Evolutionary conservation across 2,797 vertebrate species (phyloP).

Genomic region (Sebastes minor): DNA sequence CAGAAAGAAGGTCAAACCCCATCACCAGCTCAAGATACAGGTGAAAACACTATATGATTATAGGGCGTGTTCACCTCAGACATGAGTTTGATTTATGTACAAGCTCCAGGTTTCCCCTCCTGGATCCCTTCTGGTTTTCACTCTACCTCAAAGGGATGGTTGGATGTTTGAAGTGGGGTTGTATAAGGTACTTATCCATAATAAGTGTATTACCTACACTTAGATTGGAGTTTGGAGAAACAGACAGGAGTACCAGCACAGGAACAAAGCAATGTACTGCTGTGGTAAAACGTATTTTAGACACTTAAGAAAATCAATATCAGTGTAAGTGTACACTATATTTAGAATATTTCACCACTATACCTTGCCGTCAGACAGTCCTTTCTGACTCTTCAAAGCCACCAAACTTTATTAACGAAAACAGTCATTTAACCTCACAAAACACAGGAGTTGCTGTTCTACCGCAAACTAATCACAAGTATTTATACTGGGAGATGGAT

Average conservation of each 20-base stretch:
- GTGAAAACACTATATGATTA: constrained; percentile 64
- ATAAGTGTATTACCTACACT: no score
- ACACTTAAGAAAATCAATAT: not conserved
- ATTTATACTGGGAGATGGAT: fast-evolving
- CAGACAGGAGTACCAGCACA: no score
- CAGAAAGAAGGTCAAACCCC: constrained; percentile 82
- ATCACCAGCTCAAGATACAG: constrained; percentile 93
- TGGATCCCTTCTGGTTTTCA: not conserved
- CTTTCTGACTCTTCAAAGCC: no score
- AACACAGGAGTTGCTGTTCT: not conserved
- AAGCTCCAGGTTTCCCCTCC: not conserved
- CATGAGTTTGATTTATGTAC: not conserved
- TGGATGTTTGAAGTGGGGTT: not conserved
- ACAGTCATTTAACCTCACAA: not conserved
- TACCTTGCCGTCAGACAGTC: no score
- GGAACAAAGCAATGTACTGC: no score
- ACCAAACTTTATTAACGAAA: not conserved
- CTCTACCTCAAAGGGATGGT: not conserved
- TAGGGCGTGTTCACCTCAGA: not conserved
- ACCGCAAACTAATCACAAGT: no score
- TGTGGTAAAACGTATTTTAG: no score
- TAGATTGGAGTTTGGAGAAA: no score
- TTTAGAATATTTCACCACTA: not conserved
- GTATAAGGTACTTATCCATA: not conserved
- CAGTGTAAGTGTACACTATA: not conserved